Evolutionary conservation across 1,140 invertebrate species (phyloP).

Genomic region (Hyles euphorbiae): DNA sequence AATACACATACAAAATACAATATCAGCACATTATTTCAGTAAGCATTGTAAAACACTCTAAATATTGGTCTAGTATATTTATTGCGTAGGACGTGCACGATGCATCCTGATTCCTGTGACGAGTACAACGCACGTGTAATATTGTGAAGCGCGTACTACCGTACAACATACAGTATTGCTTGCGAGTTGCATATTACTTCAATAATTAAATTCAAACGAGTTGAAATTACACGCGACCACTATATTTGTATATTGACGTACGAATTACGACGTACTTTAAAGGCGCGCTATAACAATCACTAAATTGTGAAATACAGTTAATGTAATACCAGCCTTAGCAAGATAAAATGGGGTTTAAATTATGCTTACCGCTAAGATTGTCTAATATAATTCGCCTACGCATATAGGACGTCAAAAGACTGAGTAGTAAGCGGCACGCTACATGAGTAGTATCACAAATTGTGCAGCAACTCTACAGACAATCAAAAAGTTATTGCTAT

Average conservation of each 20-base stretch:
- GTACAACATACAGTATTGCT: constrained; percentile 10
- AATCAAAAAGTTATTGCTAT: constrained; percentile 69
- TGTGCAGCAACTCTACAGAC: constrained; percentile 59
- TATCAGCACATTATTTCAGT: constrained; percentile 61
- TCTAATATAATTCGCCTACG: constrained; percentile 67
- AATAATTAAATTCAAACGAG: neutral
- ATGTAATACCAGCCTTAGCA: constrained; percentile 20
- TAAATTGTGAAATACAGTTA: constrained; percentile 7
- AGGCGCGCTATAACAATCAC: constrained; percentile 8
- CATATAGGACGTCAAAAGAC: constrained; percentile 64
- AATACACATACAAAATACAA: constrained; percentile 61
- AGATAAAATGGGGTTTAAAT: constrained; percentile 56
- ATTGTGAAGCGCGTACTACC: constrained; percentile 17
- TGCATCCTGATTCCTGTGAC: constrained; percentile 16
- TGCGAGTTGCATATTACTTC: constrained; percentile 2
- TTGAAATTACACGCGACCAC: neutral
- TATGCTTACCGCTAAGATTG: constrained; percentile 64
- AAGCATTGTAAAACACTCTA: constrained; percentile 72
- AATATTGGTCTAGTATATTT: constrained; percentile 73
- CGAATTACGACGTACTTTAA: neutral
- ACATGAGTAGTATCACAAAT: constrained; percentile 65
- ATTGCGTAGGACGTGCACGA: constrained; percentile 50
- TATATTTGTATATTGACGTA: no score
- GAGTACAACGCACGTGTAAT: constrained; percentile 33
- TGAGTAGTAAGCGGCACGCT: constrained; percentile 62